These are phyloP conservation scores for Syndactyla subalaris DNA, from an alignment of 2,797 vertebrate genomes.

Conservation along the genomic window DNA sequence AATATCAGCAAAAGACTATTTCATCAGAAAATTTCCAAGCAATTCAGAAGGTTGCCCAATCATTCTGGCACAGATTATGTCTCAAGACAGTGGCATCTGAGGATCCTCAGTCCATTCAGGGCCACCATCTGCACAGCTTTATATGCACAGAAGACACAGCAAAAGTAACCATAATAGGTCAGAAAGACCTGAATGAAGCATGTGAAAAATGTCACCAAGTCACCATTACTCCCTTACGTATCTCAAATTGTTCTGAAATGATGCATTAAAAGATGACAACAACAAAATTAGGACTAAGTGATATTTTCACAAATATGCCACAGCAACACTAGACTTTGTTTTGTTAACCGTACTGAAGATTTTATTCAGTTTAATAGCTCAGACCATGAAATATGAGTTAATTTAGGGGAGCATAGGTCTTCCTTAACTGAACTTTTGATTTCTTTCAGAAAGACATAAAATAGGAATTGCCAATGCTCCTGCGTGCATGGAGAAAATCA, in stretches of 20 bases:
- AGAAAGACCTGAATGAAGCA: not conserved
- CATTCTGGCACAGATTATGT: not conserved
- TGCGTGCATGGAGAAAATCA: not conserved
- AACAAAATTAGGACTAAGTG: not conserved
- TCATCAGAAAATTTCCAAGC: slow-evolving; percentile 42
- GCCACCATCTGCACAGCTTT: not conserved
- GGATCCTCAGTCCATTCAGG: not conserved
- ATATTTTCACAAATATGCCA: not conserved
- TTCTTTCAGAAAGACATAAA: not conserved
- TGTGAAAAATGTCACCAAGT: not conserved
- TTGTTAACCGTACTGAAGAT: not conserved
- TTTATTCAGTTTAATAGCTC: not conserved
- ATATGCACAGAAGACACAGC: not conserved
- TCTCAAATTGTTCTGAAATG: not conserved
- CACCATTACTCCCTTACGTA: not conserved
- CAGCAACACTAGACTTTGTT: not conserved
- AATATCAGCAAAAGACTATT: slow-evolving; percentile 23
- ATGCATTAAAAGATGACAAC: not conserved
- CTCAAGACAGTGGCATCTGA: not conserved
- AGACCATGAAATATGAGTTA: not conserved
- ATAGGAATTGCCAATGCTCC: not conserved
- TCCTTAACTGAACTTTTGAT: not conserved
- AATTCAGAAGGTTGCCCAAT: not conserved
- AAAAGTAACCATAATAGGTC: not conserved
- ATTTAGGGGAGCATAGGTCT: not conserved